Evolutionary conservation across 2,888 invertebrate genomes (phyloP).

Genomic region (Odontothrips loti): DNA sequence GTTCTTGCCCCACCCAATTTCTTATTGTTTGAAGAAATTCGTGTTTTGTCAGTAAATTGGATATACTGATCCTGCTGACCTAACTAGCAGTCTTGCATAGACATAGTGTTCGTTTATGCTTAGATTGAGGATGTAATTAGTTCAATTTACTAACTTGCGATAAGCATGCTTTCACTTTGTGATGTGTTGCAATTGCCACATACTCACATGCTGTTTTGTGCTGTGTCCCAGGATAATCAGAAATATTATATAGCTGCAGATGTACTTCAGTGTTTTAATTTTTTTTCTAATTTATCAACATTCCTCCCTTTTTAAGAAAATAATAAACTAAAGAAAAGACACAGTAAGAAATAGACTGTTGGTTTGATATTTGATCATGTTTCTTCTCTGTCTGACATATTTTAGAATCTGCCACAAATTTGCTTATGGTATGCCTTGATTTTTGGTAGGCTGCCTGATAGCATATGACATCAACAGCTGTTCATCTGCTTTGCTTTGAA

Average conservation of each 20-base stretch:
- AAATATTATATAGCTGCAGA: too few relatives aligned
- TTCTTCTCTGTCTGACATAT: not conserved
- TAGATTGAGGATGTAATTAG: too few relatives aligned
- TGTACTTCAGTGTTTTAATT: too few relatives aligned
- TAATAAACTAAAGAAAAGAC: too few relatives aligned
- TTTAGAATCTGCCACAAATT: not conserved
- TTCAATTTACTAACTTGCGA: constrained; percentile 42
- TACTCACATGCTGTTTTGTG: not conserved
- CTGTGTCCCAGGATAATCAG: not conserved
- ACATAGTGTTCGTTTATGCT: too few relatives aligned
- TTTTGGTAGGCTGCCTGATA: not conserved
- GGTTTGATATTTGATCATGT: too few relatives aligned
- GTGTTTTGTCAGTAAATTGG: too few relatives aligned
- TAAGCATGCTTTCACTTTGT: constrained; percentile 33
- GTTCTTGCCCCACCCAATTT: not conserved
- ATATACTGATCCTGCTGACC: too few relatives aligned
- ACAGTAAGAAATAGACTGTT: too few relatives aligned
- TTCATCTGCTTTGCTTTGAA: constrained; percentile 8
- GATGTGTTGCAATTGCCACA: not conserved
- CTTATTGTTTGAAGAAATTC: too few relatives aligned
- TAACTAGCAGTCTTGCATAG: too few relatives aligned
- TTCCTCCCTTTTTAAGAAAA: not conserved
- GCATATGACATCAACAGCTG: not conserved
- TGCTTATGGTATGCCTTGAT: not conserved
- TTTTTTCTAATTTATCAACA: not conserved